Evolutionary conservation across 2,888 invertebrate species (phyloP), one percentile per base, ranked within the genome.

Genomic region (Cepaea hortensis): DNA sequence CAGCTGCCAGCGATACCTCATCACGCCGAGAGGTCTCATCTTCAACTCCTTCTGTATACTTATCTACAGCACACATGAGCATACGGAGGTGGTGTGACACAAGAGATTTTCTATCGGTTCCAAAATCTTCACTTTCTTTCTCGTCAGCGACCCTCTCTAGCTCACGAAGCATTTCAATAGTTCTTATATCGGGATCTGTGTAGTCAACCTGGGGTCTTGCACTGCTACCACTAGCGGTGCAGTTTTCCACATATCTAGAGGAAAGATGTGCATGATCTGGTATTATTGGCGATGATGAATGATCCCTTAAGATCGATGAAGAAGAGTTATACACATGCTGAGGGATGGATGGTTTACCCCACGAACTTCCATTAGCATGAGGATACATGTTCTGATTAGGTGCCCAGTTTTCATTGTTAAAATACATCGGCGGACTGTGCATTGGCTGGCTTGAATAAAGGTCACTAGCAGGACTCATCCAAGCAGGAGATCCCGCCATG

Each of bases 51-150:
- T 82, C 86, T 75, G 86, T 86, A 46, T 86, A 86, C 11, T 82
- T 76, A 81, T 87, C 87, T 46, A 87, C 76, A 3, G 87, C 87
- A 84, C 87, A 87, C 87, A 87, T 87, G 1, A 87, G 81, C 87
- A 87, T 87, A 46, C 87, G 80, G 6, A 87, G 76, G 73, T 87
- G 87, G 68, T 87, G 87, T 15, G 87, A 87, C 6, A 87, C 87
- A 50, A 87, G 84, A 23, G 84, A 83, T 75, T 87, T 87, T 65
- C 84, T 84, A 35, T 87, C 87, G 55, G 20, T 35, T 55, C 87
- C 81, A 75, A 70, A 80, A 62, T 81, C 81, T 20, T 73, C 50
- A 77, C 46, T 81, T 76, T 87, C 87, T 46, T 82, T 86, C 61
- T 85, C 48, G 81, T 87, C 87, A 35, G 87, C 87, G 13, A 87